Evolutionary conservation across 2,888 invertebrate genomes (phyloP).

Genomic region (Lasioglossum vierecki): DNA sequence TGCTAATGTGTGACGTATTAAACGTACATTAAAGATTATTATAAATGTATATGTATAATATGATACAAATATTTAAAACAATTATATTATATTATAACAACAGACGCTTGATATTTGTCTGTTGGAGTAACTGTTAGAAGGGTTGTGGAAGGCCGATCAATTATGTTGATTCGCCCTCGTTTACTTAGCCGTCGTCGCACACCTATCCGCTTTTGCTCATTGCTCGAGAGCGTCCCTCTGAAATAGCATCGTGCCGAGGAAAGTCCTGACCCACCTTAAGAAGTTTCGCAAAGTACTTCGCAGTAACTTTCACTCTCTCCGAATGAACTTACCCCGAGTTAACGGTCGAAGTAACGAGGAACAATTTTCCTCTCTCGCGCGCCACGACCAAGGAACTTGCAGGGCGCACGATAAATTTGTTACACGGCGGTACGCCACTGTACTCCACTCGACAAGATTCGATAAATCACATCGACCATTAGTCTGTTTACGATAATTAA

Average conservation of each 20-base stretch:
- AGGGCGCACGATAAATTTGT: slow-evolving; percentile 24
- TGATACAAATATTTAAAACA: background rate
- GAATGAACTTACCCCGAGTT: slow-evolving; percentile 72
- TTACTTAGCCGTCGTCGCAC: slow-evolving; percentile 38
- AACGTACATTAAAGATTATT: background rate
- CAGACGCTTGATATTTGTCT: background rate
- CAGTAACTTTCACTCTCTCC: slow-evolving; percentile 73
- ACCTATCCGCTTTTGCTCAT: slow-evolving; percentile 53
- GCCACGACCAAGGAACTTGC: slow-evolving; percentile 15
- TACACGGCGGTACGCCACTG: background rate
- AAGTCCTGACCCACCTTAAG: slow-evolving; percentile 74
- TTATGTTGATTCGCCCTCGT: slow-evolving; percentile 56
- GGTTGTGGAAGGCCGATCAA: slow-evolving; percentile 35
- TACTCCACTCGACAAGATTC: background rate
- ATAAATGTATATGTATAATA: background rate
- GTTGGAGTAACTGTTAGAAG: background rate
- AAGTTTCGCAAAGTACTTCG: slow-evolving; percentile 73
- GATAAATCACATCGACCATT: background rate
- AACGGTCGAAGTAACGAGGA: slow-evolving; percentile 73
- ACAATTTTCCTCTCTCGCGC: slow-evolving; percentile 66
- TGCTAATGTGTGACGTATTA: too few relatives aligned
- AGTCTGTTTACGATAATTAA: background rate
- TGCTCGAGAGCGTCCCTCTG: slow-evolving; percentile 62
- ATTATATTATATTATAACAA: background rate
- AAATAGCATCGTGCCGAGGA: slow-evolving; percentile 70